These are phyloP conservation scores for Piprites chloris DNA, from an alignment of 2,113 vertebrate genomes.

Conservation along the genomic window DNA sequence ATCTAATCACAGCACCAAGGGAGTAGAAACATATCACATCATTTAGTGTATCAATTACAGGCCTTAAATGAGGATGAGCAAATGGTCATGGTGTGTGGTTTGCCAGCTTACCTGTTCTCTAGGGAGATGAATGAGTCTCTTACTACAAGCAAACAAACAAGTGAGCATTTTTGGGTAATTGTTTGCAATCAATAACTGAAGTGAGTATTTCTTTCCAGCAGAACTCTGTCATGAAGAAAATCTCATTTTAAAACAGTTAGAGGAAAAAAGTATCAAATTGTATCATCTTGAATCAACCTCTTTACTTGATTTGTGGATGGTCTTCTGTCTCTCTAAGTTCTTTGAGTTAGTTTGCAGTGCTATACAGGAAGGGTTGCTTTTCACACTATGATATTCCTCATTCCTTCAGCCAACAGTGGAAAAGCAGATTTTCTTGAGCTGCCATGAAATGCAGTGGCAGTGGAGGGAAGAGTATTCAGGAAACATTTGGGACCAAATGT, in stretches of 20 bases:
- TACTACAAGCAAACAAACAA: not conserved
- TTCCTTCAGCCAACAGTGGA: not conserved
- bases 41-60: not conserved
- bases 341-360: not conserved
- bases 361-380: not conserved
- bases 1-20: slow-evolving; percentile 7
- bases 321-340: not conserved
- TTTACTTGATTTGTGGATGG: not conserved
- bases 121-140: not conserved
- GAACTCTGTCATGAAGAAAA: not conserved
- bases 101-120: not conserved
- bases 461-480: not conserved
- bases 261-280: not conserved
- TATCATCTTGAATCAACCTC: not conserved
- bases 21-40: not conserved
- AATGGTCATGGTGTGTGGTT: not conserved
- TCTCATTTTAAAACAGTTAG: not conserved
- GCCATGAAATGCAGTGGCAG: not conserved
- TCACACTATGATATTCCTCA: not conserved
- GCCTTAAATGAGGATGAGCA: slow-evolving; percentile 10
- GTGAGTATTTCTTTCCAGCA: not conserved
- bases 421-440: not conserved
- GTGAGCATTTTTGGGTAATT: not conserved
- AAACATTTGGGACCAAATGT: not conserved
- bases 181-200: not conserved